Base-by-base conservation (phyloP, 2,888 invertebrate species). In the Perizoma flavofasciatum region DNA sequence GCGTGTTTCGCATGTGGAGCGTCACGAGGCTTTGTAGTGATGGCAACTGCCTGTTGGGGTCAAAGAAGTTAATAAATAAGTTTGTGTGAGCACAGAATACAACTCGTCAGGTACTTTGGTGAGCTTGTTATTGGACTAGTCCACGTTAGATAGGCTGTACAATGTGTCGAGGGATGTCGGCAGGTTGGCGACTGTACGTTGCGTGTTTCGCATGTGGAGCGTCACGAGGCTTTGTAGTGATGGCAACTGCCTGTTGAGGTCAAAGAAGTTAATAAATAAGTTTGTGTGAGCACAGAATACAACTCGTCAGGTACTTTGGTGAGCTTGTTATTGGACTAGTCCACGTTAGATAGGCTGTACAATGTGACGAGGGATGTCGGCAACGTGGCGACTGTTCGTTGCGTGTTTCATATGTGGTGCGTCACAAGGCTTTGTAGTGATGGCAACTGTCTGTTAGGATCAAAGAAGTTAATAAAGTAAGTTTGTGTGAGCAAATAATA, bases 1-100 rank as follows among this genome's bases (percentile, higher is more conserved):
- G 98, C 0, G 99, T 99, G 82, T 98, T 97, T 53, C 98, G 94
- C 96, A 99, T 97, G 81, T 98, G 97, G 0, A 99, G 93, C 0
- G 96, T 97, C 83, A 97, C 96, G 57, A 99, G 92, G 77, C 96
- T 96, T 80, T 96, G 95, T 69, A 99, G 92, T 6, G 98, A 98
- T 32, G 98, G 98, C 71, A 99, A 89, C 89, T 98, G 98, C 76
- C 97, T 96, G 84, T 49, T 66, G 66, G 11, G 7, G 8, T 32
- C 35, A 61, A 49, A 53, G 7, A 44, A 33, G 22, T 22, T 22
- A 22, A 22, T 22, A 22, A 22, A 22, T 22, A 22, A 2, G 22
- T 2, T 22, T 22, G 22, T 22, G 22, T 22, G 22, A 22, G 3
- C 22, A 22, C 1, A 22, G 22, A 22, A 4, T 10, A 22, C 34